phyloP scores from a whole-genome alignment of 2,888 invertebrate genomes.

The Hypsopygia costalis region DNA sequence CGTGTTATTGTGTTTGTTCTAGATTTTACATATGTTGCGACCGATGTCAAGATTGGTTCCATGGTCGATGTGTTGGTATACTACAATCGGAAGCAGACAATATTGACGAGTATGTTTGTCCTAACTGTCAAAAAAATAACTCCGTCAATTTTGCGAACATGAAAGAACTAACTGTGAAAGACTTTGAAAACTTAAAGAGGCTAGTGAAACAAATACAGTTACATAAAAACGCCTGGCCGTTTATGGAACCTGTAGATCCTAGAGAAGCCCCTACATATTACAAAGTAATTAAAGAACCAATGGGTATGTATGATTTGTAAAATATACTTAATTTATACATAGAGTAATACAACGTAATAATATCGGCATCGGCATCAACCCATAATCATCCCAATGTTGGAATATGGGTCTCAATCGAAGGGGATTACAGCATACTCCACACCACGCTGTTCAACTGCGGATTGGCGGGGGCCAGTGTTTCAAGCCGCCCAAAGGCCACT shows the following conservation, averaged over 20 bases:
- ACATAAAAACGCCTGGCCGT: conserved; percentile 98
- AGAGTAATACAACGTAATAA: too few relatives aligned
- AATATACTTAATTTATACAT: too few relatives aligned
- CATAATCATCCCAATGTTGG: too few relatives aligned
- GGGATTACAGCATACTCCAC: too few relatives aligned
- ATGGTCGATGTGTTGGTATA: conserved; percentile 97
- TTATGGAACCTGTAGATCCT: conserved; percentile 98
- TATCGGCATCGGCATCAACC: too few relatives aligned
- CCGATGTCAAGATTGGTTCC: conserved; percentile 99
- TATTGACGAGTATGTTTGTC: conserved; percentile 98
- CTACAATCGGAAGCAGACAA: conserved; percentile 95
- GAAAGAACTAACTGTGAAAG: conserved; percentile 89
- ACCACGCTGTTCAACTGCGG: too few relatives aligned
- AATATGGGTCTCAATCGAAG: too few relatives aligned
- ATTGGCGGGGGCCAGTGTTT: too few relatives aligned
- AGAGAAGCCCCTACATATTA: conserved; percentile 98
- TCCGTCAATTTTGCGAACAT: conserved; percentile 94
- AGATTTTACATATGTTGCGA: conserved; percentile 99
- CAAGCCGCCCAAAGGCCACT: too few relatives aligned
- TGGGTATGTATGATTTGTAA: conserved; percentile 85
- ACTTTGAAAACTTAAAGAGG: conserved; percentile 91
- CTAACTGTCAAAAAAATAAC: conserved; percentile 95
- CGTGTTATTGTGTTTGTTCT: conserved; percentile 33
- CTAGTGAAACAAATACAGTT: conserved; percentile 94
- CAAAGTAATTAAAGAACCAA: conserved; percentile 96